Base-by-base conservation (phyloP, 1,140 invertebrate species). In the Drosophila parabipectinata region DNA sequence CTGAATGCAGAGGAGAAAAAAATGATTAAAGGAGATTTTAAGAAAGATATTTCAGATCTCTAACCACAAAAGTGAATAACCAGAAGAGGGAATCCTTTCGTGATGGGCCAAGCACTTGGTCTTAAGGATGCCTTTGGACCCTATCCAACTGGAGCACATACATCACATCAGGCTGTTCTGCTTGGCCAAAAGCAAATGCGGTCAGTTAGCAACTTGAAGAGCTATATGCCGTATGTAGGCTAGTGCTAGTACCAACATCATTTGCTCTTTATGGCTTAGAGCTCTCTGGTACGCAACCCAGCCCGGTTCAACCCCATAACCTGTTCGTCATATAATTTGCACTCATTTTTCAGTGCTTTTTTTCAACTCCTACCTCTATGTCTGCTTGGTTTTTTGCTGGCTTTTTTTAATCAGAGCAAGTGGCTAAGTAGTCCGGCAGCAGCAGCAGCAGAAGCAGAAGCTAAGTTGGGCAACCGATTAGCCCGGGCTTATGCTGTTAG, bases 351-450 rank as follows among this genome's bases (percentile, higher is more conserved):
- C 18, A 12, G 34, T 37, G 34, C 34, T 37, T 59, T 58, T 63
- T 63, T 32, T n/a, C 26, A 44, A 50, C 53, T 71, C 63, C 45
- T 47, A 44, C 41, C 41, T 44, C 15, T 1, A 5, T 21, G 44
- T 41, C 18, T 51, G 64, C 47, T 7, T 51, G 15, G 53, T 9
- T 61, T 72, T 69, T 54, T 53, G 52, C 53, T 15, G 32, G 39
- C 5, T 15, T 84, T 44, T 84, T 69, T 85, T 87, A 84, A 84
- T 84, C 81, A 84, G 81, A 84, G 82, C 81, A 84, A 84, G 82
- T 84, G 82, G 81, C 76, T 77, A 37, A 60, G 63, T 55, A 58
- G 37, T 44, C 37, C 51, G 15, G 34, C 30, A 56, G 34, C 30
- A 15, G 34, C 30, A 56, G 34, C 30, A 56, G 34, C 10, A 37